phyloP scores from a whole-genome alignment of 2,113 vertebrate genomes.

The Elachura formosa region DNA sequence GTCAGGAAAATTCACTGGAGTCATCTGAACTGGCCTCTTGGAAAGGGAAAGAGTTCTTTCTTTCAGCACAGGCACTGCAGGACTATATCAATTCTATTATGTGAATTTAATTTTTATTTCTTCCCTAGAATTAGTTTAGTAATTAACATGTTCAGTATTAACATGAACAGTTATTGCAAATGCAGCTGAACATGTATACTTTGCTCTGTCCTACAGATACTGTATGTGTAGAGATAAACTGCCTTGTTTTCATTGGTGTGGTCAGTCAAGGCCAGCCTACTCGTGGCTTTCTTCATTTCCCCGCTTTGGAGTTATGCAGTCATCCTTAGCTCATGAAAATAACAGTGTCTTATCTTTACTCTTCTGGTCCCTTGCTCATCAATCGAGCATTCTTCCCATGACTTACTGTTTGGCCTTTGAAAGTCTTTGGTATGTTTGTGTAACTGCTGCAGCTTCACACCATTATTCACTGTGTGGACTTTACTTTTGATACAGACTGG shows the following conservation, averaged over 20 bases:
- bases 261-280: neutral
- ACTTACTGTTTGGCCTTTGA: neutral
- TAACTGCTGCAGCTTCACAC: neutral
- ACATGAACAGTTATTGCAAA: neutral
- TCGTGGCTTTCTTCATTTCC: neutral
- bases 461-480: neutral
- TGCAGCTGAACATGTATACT: neutral
- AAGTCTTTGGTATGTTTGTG: neutral
- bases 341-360: neutral
- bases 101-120: neutral
- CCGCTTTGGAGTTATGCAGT: neutral
- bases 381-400: neutral
- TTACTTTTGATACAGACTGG: neutral
- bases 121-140: neutral
- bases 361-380: neutral
- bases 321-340: neutral
- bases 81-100: neutral
- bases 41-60: neutral
- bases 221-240: neutral
- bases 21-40: neutral
- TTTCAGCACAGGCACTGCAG: neutral
- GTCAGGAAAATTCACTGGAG: neutral
- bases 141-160: too few species aligned
- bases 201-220: neutral
- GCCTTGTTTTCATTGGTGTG: neutral